These are phyloP conservation scores for Xestoiulus laeticollis DNA, from an alignment of 2,888 invertebrate genomes.

Conservation along the genomic window DNA sequence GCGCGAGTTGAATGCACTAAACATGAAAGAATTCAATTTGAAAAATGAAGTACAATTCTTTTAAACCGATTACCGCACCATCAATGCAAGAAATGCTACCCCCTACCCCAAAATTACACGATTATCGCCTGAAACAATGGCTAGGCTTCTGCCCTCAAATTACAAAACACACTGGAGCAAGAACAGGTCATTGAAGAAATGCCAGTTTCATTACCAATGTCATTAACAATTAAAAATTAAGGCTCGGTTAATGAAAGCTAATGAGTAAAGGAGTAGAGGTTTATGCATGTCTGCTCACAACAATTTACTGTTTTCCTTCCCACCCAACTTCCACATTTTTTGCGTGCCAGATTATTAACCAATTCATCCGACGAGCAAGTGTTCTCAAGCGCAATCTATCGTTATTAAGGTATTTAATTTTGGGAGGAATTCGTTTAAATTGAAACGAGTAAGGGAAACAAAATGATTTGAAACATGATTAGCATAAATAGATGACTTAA, in stretches of 20 bases:
- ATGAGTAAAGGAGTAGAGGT: neutral
- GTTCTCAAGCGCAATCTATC: neutral
- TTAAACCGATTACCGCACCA: neutral
- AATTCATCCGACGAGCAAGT: neutral
- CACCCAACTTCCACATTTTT: neutral
- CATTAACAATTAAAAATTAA: constrained; percentile 36
- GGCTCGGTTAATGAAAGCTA: neutral
- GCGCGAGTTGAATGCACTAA: neutral
- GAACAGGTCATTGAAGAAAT: constrained; percentile 6
- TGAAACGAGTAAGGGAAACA: too few relatives aligned
- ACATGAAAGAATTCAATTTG: neutral
- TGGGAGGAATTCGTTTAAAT: too few relatives aligned
- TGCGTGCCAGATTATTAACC: neutral
- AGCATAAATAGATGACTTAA: too few relatives aligned
- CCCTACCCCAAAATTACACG: neutral
- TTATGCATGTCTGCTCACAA: constrained; percentile 21
- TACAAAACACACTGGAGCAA: neutral
- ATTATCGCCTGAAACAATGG: constrained; percentile 18
- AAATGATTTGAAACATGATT: too few relatives aligned
- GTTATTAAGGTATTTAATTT: too few relatives aligned
- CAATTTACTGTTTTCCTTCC: neutral
- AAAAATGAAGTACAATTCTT: neutral
- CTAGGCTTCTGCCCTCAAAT: neutral
- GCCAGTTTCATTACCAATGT: constrained; percentile 18
- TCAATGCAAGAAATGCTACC: neutral